Conservation (phyloP, 2,888 invertebrate genomes). For the Pimpla rufipes region DNA sequence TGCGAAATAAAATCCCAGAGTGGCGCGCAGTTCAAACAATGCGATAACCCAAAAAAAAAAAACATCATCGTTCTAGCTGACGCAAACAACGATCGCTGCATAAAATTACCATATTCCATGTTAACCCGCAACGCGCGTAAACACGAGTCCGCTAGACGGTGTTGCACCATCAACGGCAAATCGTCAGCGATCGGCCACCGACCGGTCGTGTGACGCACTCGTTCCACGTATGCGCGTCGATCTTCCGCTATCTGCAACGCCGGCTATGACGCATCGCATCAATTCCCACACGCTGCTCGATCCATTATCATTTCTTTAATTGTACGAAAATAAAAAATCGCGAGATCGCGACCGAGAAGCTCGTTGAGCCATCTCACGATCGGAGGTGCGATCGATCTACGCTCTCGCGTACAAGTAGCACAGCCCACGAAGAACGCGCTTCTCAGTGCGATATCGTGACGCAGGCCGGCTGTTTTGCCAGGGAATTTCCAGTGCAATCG, state of each 20-base stretch:
- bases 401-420: background rate
- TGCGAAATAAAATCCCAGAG: background rate
- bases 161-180: background rate
- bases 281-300: background rate
- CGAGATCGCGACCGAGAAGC: background rate
- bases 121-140: background rate
- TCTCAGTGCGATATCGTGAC: background rate
- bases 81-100: background rate
- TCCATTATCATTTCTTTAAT: background rate
- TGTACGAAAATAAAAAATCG: background rate
- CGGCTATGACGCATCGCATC: background rate
- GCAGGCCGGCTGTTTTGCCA: background rate
- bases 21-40: background rate
- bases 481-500: constrained; percentile 8
- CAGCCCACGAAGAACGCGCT: background rate
- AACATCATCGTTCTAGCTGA: background rate
- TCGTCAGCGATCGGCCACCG: too few relatives aligned
- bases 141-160: background rate
- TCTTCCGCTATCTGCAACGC: too few relatives aligned
- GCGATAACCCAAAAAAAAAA: background rate
- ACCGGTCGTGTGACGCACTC: background rate
- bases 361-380: too few relatives aligned
- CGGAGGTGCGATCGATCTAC: too few relatives aligned
- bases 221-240: background rate
- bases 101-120: background rate